Evolutionary conservation across 2,888 invertebrate genomes (phyloP), one percentile per base, ranked within the genome.

Genomic region (Himalopsyche kuldschensis): DNA sequence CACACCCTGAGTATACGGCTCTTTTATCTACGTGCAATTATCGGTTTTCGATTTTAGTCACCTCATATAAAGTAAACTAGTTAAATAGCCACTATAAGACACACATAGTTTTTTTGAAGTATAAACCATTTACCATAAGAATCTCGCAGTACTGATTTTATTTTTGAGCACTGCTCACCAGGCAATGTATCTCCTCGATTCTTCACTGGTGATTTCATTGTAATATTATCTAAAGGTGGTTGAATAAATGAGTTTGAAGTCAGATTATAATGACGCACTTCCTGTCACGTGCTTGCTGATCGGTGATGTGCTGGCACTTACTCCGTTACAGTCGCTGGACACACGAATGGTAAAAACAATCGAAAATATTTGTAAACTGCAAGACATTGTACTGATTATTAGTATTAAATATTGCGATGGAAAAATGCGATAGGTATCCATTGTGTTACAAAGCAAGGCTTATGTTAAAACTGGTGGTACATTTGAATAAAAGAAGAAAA

Each of bases 241-340:
- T 55, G 20, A 20, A 55, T 55, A 55, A 55, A 55, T 55, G 55
- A 55, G 55, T 55, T 55, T 20, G 20, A 55, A 55, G 79, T 82
- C 32, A 35, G 55, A 20, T n/a, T 48, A 32, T 82, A 82, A 82
- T 82, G 69, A 75, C 11, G 31, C 24, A 46, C 30, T 82, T 82
- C 82, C 82, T 79, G 82, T 82, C 82, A 82, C 78, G 82, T 82
- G 82, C 46, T 35, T 24, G 31, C 47, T 10, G 30, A 78, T 15
- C 20, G 35, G 4, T 32, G 46, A 55, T 48, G 47, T 48, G 47
- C 79, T 47, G 79, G 31, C 48, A 79, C 78, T 48, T 79, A 79
- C 78, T 48, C 46, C 31, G 81, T 81, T 81, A 32, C 81, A 27
- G 81, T 77, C 41, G 69, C 77, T 81, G 75, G 46, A 30, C 78